Evolutionary conservation across 2,888 invertebrate genomes (phyloP), one percentile per base, ranked within the genome.

Genomic region (Phragmatobia fuliginosa): DNA sequence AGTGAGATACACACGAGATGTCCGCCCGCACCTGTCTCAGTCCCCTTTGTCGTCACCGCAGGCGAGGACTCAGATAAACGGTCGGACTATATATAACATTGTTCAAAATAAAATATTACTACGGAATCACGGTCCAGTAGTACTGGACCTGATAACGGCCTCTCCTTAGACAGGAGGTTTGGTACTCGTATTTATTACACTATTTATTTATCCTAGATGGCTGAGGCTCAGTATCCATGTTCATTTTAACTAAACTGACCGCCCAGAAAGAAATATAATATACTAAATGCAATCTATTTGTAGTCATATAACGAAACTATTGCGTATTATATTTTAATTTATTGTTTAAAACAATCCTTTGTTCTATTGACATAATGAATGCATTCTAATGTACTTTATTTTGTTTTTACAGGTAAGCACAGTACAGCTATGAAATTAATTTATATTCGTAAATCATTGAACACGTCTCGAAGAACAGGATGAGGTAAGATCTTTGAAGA

Each of bases 371-470:
- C 25, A 7, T 7, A 52, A 14, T 33, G 33, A 33, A 33, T 52
- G 16, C 25, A 2, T 64, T 11, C 33, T 64, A 52, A 64, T 36
- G 25, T 33, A 11, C 6, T 62, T 59, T 25, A 33, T 68, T 68
- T 68, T 68, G 14, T 81, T 72, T 76, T 88, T 84, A 49, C 90
- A 90, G 90, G 90, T 90, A 90, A 90, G 90, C 82, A 78, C 77
- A 72, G 64, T 62, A 58, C 64, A 4, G 25, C 59, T 21, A 41
- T 31, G 45, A 68, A 72, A 66, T 68, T 70, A 56, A n/a, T 32
- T 10, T 2, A 10, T n/a, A n/a, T n/a, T n/a, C n/a, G n/a, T 49
- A 45, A 60, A 56, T 18, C 25, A 25, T 7, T 32, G 49, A 32
- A 32, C 41, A 16, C 36, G 33, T 64, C 59, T 58, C 16, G 61